phyloP scores from a whole-genome alignment of 1,140 invertebrate species.

The Aplysia californica region DNA sequence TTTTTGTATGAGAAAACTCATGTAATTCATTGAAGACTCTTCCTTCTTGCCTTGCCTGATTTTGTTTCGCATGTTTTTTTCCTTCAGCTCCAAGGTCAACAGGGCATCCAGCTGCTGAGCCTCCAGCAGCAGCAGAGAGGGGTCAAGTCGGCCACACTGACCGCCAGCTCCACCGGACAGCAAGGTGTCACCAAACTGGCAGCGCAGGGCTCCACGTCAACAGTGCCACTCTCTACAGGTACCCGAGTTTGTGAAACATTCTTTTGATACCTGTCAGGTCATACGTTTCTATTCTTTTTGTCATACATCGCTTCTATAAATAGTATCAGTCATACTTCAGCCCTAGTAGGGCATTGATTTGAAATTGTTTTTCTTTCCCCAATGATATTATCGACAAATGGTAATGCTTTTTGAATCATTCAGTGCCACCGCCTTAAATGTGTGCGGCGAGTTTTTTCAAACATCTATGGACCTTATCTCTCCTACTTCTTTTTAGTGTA shows the following conservation, averaged over 20 bases:
- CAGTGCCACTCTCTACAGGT: slow-evolving; percentile 41
- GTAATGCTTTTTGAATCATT: neutral
- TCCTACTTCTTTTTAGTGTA: too few species aligned
- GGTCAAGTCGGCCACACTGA: slow-evolving; percentile 24
- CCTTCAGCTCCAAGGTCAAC: slow-evolving; percentile 43
- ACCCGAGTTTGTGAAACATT: too few species aligned
- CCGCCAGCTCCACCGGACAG: slow-evolving; percentile 21
- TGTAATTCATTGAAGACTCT: neutral
- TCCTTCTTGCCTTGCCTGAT: neutral
- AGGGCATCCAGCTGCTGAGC: slow-evolving; percentile 38
- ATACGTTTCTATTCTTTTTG: too few species aligned
- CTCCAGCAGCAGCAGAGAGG: slow-evolving; percentile 40
- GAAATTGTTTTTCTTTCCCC: too few species aligned
- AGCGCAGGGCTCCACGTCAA: slow-evolving; percentile 20
- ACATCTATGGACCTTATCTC: too few species aligned
- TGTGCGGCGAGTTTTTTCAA: too few species aligned
- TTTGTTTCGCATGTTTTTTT: neutral
- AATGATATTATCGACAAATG: neutral
- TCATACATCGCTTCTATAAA: neutral
- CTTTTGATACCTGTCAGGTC: too few species aligned
- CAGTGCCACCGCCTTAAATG: neutral
- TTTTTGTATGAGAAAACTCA: neutral
- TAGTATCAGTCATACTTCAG: neutral
- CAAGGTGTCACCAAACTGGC: slow-evolving; percentile 19
- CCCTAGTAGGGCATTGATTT: neutral